Evolutionary conservation across 2,113 vertebrate species (phyloP), one percentile per base, ranked within the genome.

Genomic region (Romanogobio albipinnatus): DNA sequence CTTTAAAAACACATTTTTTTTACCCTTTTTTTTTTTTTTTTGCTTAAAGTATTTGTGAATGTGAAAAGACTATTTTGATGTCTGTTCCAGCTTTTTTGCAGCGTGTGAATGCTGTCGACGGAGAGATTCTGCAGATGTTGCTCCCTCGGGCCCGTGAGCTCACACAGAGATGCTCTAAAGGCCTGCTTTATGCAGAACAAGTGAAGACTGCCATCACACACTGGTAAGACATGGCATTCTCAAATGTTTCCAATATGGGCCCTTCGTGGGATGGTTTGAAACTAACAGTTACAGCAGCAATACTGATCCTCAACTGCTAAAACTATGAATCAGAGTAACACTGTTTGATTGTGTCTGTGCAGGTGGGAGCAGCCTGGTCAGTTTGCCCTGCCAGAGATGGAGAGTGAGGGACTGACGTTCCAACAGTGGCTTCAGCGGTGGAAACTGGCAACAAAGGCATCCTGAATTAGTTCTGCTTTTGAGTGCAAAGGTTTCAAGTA

Each of bases 311-410:
- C 49, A 51, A 51, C 4, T 51, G 49, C 15, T 51, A 9, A 61
- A 59, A 64, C 24, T 64, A 26, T 26, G 59, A 24, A 6, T 14
- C 39, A 47, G 22, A 47, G 24, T 6, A 13, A 73, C 9, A 45
- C 15, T 59, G 49, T 82, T 59, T 70, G 19, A 70, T 24, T 85
- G 49, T 51, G 49, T 51, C 3, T 71, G n/a, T 85, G 10, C 73
- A 96, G 96, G 96, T 96, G 95, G 95, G 93, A 95, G 82, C 93
- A 93, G 87, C 95, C 96, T 0, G 95, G 89, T 0, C 95, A 96
- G 90, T 91, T 93, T 75, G 90, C 89, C 26, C 88, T 96, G 0
- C 91, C 94, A 1, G 91, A 93, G 2, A 71, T 93, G 85, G 83
- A 33, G 2, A 88, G 89, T 77, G 91, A 91, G 33, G 95, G 94